phyloP scores from a whole-genome alignment of 1,140 invertebrate species.

The Adelges cooleyi region DNA sequence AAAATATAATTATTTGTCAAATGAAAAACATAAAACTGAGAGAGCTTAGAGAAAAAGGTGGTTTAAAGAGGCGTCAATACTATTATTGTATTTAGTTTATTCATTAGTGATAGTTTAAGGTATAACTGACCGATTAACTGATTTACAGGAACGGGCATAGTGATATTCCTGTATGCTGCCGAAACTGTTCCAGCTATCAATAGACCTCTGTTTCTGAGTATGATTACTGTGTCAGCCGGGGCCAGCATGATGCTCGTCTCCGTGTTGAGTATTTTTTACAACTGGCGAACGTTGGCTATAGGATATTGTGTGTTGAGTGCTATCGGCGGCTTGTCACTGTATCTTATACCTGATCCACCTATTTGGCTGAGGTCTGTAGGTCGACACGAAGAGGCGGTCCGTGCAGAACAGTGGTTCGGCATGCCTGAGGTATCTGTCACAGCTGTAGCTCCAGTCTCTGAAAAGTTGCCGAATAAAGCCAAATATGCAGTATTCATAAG shows the following conservation, averaged over 20 bases:
- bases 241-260: background rate
- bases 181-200: background rate
- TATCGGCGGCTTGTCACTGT: background rate
- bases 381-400: background rate
- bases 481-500: background rate
- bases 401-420: background rate
- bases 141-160: no score
- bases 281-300: background rate
- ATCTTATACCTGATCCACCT: background rate
- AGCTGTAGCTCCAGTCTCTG: no score
- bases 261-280: background rate
- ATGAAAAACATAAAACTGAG: no score
- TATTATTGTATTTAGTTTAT: no score
- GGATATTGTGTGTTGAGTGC: background rate
- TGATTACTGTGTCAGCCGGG: background rate
- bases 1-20: no score
- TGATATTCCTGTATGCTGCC: background rate
- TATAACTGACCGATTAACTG: no score
- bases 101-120: no score
- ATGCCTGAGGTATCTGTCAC: background rate
- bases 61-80: no score
- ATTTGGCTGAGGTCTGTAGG: background rate
- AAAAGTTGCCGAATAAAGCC: no score
- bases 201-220: background rate
- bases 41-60: no score